These are phyloP conservation scores for Callosobruchus maculatus DNA, from an alignment of 2,888 invertebrate genomes.

Conservation along the genomic window DNA sequence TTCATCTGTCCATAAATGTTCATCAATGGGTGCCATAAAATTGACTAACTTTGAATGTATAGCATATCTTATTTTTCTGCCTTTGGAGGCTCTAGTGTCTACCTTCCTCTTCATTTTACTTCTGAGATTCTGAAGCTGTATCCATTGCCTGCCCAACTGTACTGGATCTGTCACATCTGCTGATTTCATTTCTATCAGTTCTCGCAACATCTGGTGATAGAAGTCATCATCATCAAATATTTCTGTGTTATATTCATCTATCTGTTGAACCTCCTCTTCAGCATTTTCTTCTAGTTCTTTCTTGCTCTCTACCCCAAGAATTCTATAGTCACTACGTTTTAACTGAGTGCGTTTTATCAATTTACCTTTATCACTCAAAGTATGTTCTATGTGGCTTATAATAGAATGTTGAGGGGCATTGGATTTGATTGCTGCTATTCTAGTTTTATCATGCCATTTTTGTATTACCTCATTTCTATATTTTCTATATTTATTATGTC, in stretches of 20 bases:
- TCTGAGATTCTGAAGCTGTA: slow-evolving; percentile 85
- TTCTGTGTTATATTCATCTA: slow-evolving; percentile 67
- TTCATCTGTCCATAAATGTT: slow-evolving; percentile 69
- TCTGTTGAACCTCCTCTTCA: slow-evolving; percentile 12
- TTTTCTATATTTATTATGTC: slow-evolving; percentile 59
- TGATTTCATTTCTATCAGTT: slow-evolving; percentile 89
- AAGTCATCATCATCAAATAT: slow-evolving; percentile 97
- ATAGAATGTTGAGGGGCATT: slow-evolving; percentile 56
- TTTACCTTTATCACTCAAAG: slow-evolving; percentile 72
- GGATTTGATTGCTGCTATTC: slow-evolving; percentile 63
- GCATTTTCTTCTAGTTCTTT: slow-evolving; percentile 22
- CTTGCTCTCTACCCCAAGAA: slow-evolving; percentile 56
- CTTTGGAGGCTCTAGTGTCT: slow-evolving; percentile 93
- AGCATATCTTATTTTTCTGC: slow-evolving; percentile 82
- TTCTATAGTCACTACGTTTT: slow-evolving; percentile 69
- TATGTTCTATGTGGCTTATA: slow-evolving; percentile 80
- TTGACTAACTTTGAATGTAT: slow-evolving; percentile 84
- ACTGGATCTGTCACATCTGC: slow-evolving; percentile 78
- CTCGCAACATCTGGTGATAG: slow-evolving; percentile 88
- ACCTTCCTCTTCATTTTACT: slow-evolving; percentile 90
- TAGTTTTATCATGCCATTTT: slow-evolving; percentile 94
- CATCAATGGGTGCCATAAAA: slow-evolving; percentile 81
- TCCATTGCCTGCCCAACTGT: slow-evolving; percentile 84
- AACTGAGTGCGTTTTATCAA: slow-evolving; percentile 76
- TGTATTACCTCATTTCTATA: slow-evolving; percentile 80